These are phyloP conservation scores for Toxotes chatareus DNA, from an alignment of 2,113 vertebrate genomes.

Conservation along the genomic window DNA sequence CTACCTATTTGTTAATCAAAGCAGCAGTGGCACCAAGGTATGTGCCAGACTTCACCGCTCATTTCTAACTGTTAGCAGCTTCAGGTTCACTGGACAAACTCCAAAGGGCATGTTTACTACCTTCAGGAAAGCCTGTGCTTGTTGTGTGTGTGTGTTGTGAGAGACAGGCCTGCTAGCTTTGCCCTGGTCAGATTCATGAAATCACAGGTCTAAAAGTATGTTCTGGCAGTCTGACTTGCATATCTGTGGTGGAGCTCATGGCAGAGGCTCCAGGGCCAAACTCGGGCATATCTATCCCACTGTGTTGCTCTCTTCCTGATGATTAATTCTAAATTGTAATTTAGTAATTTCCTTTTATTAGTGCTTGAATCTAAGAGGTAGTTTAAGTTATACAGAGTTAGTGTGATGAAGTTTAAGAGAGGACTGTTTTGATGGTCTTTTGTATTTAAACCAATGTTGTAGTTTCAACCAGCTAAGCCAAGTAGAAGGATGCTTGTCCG, in stretches of 20 bases:
- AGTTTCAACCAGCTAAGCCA: neutral
- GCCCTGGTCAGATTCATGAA: constrained; percentile 22
- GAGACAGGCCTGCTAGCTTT: neutral
- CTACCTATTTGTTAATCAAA: constrained; percentile 45
- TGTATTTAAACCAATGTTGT: neutral
- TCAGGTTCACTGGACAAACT: constrained; percentile 59
- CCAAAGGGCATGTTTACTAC: constrained; percentile 67
- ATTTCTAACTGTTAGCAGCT: constrained; percentile 29
- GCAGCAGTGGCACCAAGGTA: constrained; percentile 5
- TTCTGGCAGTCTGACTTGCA: constrained; percentile 6
- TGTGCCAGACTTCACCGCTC: constrained; percentile 12
- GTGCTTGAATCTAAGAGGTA: neutral
- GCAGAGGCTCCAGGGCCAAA: constrained; percentile 14
- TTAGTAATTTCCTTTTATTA: neutral
- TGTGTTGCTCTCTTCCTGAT: neutral
- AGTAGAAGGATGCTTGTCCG: neutral
- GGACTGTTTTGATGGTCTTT: neutral
- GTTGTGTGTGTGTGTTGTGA: neutral
- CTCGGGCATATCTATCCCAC: neutral
- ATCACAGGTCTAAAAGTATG: constrained; percentile 10
- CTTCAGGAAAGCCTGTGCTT: constrained; percentile 19
- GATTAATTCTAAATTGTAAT: neutral
- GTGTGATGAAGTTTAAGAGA: neutral
- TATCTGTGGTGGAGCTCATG: neutral
- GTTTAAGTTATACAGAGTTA: neutral